Evolutionary conservation across 2,888 invertebrate genomes (phyloP).

Genomic region (Chrysomela aeneicollis): DNA sequence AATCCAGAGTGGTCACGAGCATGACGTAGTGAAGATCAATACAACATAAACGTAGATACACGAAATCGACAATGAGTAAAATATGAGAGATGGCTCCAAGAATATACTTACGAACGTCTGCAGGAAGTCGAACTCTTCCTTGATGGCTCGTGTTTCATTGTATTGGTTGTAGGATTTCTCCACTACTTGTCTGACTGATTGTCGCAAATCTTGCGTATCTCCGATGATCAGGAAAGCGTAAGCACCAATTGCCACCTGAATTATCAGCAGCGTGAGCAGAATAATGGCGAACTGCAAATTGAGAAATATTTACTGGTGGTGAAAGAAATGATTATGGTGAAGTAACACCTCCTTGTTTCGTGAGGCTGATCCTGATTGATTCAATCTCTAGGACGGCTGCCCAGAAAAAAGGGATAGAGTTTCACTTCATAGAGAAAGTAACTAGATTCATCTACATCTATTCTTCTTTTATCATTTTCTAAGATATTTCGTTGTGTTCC

Average conservation of each 20-base stretch:
- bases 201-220: conserved; percentile 60
- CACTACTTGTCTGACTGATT: conserved; percentile 47
- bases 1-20: no score
- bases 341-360: no score
- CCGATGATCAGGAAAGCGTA: conserved; percentile 71
- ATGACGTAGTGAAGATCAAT: no score
- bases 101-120: conserved; percentile 65
- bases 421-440: no score
- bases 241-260: conserved; percentile 74
- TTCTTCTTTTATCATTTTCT: no score
- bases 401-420: no score
- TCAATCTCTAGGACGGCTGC: no score
- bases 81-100: background rate
- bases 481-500: no score
- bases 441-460: no score
- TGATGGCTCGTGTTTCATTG: conserved; percentile 56
- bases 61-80: background rate
- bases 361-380: no score
- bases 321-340: no score
- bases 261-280: conserved; percentile 72
- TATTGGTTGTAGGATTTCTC: conserved; percentile 63
- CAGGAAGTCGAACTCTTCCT: conserved; percentile 68
- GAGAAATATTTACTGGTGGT: no score
- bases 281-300: conserved; percentile 57
- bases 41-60: background rate